Evolutionary conservation across 2,113 vertebrate species (phyloP), one percentile per base, ranked within the genome.

Genomic region (Calyptommatus sinebrachiatus): DNA sequence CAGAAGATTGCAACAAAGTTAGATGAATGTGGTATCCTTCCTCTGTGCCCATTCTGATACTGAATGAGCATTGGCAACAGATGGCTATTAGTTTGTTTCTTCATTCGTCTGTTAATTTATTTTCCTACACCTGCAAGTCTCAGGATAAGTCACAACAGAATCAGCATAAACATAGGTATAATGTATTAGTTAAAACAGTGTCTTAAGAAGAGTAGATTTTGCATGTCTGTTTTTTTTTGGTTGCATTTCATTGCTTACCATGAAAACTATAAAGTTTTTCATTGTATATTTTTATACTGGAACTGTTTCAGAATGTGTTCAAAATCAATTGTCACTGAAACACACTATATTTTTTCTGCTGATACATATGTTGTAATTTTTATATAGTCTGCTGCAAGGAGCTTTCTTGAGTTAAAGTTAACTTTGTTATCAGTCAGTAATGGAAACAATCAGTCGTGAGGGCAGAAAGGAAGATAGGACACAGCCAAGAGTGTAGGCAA

Each of bases 301-400:
- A 57, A 65, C 62, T 21, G 11, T 41, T 80, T 35, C 66, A 8
- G 10, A 41, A 22, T 76, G 14, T 21, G 84, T 71, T 63, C 76
- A 57, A 57, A 81, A 87, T 86, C 69, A 24, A 72, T 83, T 21
- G 72, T 83, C 77, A 65, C 84, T 87, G 84, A 88, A 90, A 86
- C 87, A 87, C 61, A 0, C 77, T 90, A 86, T 83, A 24, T 62
- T 91, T 77, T 87, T 82, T 8, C 20, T 84, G 78, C 28, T 85
- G 84, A 86, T 90, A 89, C 81, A 24, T 77, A 83, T 1, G 0
- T 84, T 0, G 10, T 86, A 87, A 86, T 80, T 88, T 88, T 87
- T 93, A 85, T 83, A 85, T 88, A 5, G 0, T 71, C 76, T 87
- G 78, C 84, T 82, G 74, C 84, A 79, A 88, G 85, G 88, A 87